Base-by-base conservation (phyloP, 2,797 vertebrate genomes). In the Meriones psammophilus region DNA sequence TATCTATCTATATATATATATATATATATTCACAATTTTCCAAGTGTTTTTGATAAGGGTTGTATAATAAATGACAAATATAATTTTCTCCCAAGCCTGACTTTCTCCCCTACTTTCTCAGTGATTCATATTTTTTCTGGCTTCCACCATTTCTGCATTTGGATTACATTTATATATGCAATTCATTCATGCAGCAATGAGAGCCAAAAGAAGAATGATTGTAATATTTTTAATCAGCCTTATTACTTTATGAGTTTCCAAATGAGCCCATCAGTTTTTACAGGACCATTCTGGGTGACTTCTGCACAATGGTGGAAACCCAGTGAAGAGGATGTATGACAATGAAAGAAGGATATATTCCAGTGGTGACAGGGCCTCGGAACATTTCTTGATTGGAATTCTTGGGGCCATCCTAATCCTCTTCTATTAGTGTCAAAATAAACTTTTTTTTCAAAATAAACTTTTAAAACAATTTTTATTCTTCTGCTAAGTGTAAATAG, bases 61-160 rank as follows among this genome's bases (percentile, higher is more conserved):
- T 80, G 54, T 87, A 22, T 74, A 92, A 56, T 62, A 94, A 92
- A 77, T 97, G 71, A 50, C 76, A 96, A 95, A 24, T 86, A 74
- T 39, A 92, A 58, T 95, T 96, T 56, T 93, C 60, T 84, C 17
- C 86, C 54, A 66, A 77, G 36, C 28, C 74, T 95, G 83, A 12
- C 69, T 78, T 96, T 93, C 66, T 60, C 46, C 46, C 76, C 14
- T 33, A 28, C 39, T 94, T 96, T 94, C 79, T 88, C 88, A 91
- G 54, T 36, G 50, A 46, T 89, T 95, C 90, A 77, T 95, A 54
- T 94, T 96, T 97, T 96, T 96, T 92, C 96, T 98, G 97, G 97
- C 95, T 96, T 78, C 62, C 39, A 76, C 39, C 36, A 50, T 90
- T 89, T 95, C 76, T 9, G 18, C 71, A 88, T 91, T 88, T 97